A percentile compares a stretch with the other conserved stretches of the same genome.
Evolutionary conservation across 2,888 invertebrate species (phyloP).

Genomic region (Epinotia ramella): DNA sequence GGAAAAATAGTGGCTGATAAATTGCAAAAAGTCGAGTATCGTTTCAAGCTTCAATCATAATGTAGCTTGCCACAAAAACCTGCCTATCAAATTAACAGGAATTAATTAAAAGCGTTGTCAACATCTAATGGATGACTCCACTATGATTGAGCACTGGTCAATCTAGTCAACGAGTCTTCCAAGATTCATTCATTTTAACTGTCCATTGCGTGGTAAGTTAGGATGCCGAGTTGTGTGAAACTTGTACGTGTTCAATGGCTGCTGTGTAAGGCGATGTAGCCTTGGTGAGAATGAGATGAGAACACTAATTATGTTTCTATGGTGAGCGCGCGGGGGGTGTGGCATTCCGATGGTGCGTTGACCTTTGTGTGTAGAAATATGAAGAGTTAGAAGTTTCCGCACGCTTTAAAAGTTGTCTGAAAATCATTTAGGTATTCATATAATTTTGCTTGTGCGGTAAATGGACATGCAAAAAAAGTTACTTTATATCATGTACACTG

Average conservation of each 20-base stretch:
- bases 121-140: constrained; percentile 45
- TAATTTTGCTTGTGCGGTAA: background rate
- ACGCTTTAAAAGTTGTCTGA: background rate
- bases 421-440: constrained; percentile 4
- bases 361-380: constrained; percentile 59
- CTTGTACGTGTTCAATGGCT: constrained; percentile 59
- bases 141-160: constrained; percentile 35
- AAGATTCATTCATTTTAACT: constrained; percentile 12
- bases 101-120: constrained; percentile 63
- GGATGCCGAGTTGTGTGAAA: background rate
- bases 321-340: constrained; percentile 72
- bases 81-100: constrained; percentile 58
- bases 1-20: constrained; percentile 15
- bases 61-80: constrained; percentile 52
- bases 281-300: constrained; percentile 68
- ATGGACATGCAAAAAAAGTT: background rate
- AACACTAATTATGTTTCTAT: constrained; percentile 82
- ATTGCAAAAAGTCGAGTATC: constrained; percentile 39
- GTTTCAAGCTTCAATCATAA: constrained; percentile 47
- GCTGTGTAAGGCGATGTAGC: constrained; percentile 61
- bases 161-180: constrained; percentile 15
- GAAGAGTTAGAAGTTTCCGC: constrained; percentile 51
- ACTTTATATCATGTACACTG: background rate
- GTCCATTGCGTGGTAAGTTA: constrained; percentile 42
- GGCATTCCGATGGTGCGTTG: constrained; percentile 76